Conservation (phyloP, 2,113 vertebrate genomes). For the Zootoca vivipara region DNA sequence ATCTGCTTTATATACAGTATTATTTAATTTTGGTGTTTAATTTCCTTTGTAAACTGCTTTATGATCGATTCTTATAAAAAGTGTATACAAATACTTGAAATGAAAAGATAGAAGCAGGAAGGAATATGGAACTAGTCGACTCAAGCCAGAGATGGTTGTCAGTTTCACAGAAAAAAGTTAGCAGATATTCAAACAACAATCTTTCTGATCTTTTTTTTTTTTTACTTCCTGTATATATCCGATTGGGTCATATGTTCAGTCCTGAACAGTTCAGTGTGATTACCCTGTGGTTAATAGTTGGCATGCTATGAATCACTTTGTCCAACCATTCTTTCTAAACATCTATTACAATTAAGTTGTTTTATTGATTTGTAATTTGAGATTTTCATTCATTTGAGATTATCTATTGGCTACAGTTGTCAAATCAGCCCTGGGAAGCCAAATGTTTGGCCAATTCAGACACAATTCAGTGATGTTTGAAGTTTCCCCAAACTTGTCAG, state of each 20-base stretch:
- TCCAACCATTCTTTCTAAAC: background rate
- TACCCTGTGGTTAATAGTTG: background rate
- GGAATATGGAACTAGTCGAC: no score
- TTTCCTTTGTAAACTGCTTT: no score
- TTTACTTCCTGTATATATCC: background rate
- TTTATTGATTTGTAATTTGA: background rate
- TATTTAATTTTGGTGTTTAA: no score
- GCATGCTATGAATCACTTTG: background rate
- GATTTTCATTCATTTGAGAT: no score
- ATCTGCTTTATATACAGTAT: no score
- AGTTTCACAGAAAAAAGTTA: background rate
- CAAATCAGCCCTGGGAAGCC: background rate
- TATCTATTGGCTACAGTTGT: background rate
- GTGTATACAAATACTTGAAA: no score
- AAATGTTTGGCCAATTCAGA: background rate
- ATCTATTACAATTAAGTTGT: background rate
- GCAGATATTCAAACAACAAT: background rate
- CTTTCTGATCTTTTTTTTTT: background rate
- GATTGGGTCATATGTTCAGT: background rate
- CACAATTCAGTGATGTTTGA: background rate
- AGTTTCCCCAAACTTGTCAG: fast-evolving
- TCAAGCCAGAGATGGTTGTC: background rate
- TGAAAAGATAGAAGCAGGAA: no score
- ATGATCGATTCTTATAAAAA: no score
- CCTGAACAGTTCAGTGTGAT: no score